Percentiles rank a stretch among this genome's conserved stretches.
Evolutionary conservation across 2,888 invertebrate genomes (phyloP).

Genomic region (Eupithecia exiguata): DNA sequence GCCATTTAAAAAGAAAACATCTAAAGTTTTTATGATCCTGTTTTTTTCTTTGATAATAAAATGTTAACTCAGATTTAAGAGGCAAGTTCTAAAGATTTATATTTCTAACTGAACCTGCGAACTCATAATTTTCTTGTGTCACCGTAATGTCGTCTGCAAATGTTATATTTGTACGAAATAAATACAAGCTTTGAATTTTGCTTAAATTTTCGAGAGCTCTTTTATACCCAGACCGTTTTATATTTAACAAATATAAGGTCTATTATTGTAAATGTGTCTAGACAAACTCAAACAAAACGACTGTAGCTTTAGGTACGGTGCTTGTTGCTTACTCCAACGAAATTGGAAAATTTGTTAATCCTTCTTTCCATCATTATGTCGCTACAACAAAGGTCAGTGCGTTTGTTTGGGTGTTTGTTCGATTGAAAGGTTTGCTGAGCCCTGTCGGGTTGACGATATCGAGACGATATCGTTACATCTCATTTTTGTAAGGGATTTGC

Average conservation of each 20-base stretch:
- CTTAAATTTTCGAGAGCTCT: neutral
- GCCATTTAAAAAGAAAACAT: neutral
- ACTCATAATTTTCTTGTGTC: constrained; percentile 2
- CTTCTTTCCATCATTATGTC: neutral
- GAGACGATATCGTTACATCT: too few relatives aligned
- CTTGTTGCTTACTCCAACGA: neutral
- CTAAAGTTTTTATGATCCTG: neutral
- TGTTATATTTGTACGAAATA: constrained; percentile 1
- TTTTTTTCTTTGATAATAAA: neutral
- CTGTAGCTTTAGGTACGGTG: neutral
- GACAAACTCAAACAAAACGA: neutral
- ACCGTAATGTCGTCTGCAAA: constrained; percentile 1
- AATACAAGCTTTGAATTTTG: constrained; percentile 5
- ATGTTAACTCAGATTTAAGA: neutral
- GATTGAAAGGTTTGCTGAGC: too few relatives aligned
- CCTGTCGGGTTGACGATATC: too few relatives aligned
- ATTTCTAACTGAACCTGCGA: neutral
- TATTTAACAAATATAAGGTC: neutral
- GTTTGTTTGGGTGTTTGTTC: neutral
- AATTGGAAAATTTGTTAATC: neutral
- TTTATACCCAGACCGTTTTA: neutral
- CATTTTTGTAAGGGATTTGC: neutral
- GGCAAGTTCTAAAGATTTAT: neutral
- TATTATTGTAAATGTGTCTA: neutral
- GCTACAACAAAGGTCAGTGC: neutral